Evolutionary conservation across 2,888 invertebrate genomes (phyloP), one percentile per base, ranked within the genome.

Genomic region (Apoda limacodes): DNA sequence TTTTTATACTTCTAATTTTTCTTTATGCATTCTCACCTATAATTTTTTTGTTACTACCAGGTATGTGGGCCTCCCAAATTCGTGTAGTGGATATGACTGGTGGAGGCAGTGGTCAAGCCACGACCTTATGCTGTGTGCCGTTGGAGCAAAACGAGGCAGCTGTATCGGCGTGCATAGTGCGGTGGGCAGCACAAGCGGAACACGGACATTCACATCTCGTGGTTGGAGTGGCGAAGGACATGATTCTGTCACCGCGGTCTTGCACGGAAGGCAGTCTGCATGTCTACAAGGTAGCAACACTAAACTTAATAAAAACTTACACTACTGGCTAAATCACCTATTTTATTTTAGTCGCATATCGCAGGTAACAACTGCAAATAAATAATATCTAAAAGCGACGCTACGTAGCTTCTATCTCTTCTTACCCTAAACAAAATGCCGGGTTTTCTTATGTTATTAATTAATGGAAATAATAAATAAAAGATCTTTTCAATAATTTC

Each of bases 71-170:
- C 1, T 97, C 92, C 0, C 86, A 91, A 35, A 85, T 98, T 29
- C 84, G 94, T 36, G 88, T 97, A 25, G 85, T 96, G 55, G 92
- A 94, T 58, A 94, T 96, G 38, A 89, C 92, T 30, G 82, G 48
- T 2, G 53, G 63, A 17, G 66, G 62, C 17, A 66, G 67, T 11
- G 63, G 56, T 0, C 60, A 83, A 39, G 95, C 93, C 1, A 85
- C 84, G 34, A 94, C 95, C 0, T 82, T 91, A 39, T 88, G 89
- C 55, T 83, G 86, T 36, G 82, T 95, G 39, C 85, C 92, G 23
- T 80, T 99, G 22, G 93, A 94, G 42, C 99, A 99, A 70, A 98
- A 99, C 68, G 95, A 98, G 63, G 96, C 98, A 0, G 97, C 98
- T 0, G 88, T 95, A 67, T 92, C 95, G 60, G 80, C 93, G 58